Conservation (phyloP, 2,113 vertebrate genomes). For the Neotragus pygmaeus region DNA sequence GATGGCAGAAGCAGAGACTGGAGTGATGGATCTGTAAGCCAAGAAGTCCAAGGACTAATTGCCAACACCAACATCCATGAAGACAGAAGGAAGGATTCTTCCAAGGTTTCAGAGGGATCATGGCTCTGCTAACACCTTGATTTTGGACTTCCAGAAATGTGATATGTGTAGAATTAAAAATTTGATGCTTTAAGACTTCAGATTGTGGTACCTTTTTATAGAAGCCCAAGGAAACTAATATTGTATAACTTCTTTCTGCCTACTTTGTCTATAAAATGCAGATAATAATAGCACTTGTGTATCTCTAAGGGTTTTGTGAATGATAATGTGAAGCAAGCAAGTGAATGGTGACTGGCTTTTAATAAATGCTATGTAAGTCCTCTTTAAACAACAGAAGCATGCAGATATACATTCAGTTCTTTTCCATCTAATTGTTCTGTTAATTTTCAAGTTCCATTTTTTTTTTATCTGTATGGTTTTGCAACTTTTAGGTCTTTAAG, state of each 20-base stretch:
- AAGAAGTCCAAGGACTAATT: background rate
- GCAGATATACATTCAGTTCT: background rate
- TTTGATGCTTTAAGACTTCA: background rate
- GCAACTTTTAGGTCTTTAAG: background rate
- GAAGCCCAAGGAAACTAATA: background rate
- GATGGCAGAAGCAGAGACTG: background rate
- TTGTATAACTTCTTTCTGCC: background rate
- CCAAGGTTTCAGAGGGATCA: background rate
- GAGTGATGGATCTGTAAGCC: background rate
- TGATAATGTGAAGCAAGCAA: background rate
- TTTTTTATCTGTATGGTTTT: background rate
- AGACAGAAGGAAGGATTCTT: background rate
- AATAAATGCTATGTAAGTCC: background rate
- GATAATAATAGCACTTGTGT: background rate
- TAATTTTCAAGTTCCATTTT: background rate
- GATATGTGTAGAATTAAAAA: background rate
- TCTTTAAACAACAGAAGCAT: background rate
- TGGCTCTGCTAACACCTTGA: background rate
- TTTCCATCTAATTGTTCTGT: background rate
- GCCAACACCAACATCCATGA: background rate
- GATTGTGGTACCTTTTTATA: background rate
- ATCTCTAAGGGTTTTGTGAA: background rate
- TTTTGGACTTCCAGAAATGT: background rate
- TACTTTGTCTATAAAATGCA: background rate
- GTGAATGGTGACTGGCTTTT: background rate